Evolutionary conservation across 2,113 vertebrate genomes (phyloP).

Genomic region (Malurus cyaneus): DNA sequence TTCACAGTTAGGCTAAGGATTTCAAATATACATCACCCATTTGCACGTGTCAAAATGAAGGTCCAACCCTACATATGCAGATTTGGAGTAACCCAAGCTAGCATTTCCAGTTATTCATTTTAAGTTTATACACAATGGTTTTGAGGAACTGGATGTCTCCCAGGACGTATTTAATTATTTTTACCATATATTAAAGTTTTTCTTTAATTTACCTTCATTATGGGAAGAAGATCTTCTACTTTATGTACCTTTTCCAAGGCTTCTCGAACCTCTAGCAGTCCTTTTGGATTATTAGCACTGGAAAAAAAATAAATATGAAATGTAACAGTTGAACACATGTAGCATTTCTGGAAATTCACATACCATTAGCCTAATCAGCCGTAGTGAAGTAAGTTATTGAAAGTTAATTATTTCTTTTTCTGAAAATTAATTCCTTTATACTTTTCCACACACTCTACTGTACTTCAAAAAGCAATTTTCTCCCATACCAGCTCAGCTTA

Average conservation of each 20-base stretch:
- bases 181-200: background rate
- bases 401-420: background rate
- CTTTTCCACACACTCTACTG: background rate
- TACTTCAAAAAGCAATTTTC: background rate
- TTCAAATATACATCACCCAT: background rate
- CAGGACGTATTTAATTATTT: background rate
- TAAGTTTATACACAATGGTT: background rate
- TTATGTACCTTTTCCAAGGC: constrained; percentile 94
- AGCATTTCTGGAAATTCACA: background rate
- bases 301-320: background rate
- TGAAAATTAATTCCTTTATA: background rate
- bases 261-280: constrained; percentile 88
- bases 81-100: background rate
- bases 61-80: background rate
- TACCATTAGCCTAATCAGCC: background rate
- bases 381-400: background rate
- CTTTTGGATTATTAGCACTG: constrained; percentile 91
- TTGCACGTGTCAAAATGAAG: background rate
- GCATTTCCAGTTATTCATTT: background rate
- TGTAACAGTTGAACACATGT: background rate
- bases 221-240: constrained; percentile 97
- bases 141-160: background rate
- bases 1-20: background rate
- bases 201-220: constrained; percentile 90
- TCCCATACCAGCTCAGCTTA: background rate